Base-by-base conservation (phyloP, 2,113 vertebrate genomes). In the Melanotaenia duboulayi region DNA sequence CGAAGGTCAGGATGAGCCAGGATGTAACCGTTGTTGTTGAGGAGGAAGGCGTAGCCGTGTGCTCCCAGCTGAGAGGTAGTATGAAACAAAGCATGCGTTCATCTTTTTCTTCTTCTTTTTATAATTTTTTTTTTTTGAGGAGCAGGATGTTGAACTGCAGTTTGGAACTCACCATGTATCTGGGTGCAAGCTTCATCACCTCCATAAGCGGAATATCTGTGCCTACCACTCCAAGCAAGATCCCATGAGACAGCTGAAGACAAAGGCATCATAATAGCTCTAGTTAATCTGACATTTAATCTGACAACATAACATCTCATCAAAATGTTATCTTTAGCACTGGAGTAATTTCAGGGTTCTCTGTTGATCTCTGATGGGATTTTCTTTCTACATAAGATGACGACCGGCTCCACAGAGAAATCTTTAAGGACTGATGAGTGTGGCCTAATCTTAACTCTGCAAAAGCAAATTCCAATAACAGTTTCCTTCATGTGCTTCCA, bases 11-110 rank as follows among this genome's bases (percentile, higher is more conserved):
- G 98, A 73, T 99, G 97, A 0, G 96, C 96, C 61, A 99, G 94
- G 84, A 99, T 98, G 92, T 99, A 99, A 22, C 97, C 98, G 0
- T 99, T 99, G 90, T 99, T 99, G 9, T 96, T 99, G 85, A 96
- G 95, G 85, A 99, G 90, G 83, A 99, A 99, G 82, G 98, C 96
- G 0, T 99, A 99, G 44, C 97, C 98, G 5, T 99, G 98, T 48
- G 96, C 91, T 42, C 98, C 98, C 13, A 99, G 95, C 98, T 99
- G 91, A 51, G 17, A 74, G 61, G 16, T 12, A 39, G 48, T 23
- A 13, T 1, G 28, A 59, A 13, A 46, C 0, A 11, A 23, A 10
- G 49, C 3, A 11, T 7, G 4, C 11, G 13, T 24, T 52, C 23
- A 4, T 35, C 25, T 1, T 19, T 63, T 67, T 12, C 6, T 52